phyloP scores from a whole-genome alignment of 2,888 invertebrate genomes.

The Synergus umbraculus region DNA sequence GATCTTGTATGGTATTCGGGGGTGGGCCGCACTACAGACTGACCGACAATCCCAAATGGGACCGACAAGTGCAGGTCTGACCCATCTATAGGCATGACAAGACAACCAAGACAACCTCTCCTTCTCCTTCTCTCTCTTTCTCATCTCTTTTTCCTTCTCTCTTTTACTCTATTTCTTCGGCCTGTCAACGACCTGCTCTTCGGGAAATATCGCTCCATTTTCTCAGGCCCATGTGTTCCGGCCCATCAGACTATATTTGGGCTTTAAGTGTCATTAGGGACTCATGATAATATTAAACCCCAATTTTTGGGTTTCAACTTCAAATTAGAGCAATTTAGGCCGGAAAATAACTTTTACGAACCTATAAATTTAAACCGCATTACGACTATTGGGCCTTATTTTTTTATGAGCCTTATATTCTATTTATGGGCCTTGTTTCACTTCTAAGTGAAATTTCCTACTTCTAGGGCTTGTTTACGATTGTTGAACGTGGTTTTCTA shows the following conservation, averaged over 20 bases:
- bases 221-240: not conserved
- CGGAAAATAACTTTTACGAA: too few relatives aligned
- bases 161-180: conserved; percentile 27
- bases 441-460: too few relatives aligned
- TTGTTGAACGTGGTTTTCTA: not conserved
- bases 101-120: conserved; percentile 43
- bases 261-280: not conserved
- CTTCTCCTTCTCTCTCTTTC: conserved; percentile 42
- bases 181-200: conserved; percentile 36
- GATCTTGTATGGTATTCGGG: conserved; percentile 60
- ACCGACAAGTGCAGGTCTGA: conserved; percentile 54
- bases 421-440: too few relatives aligned
- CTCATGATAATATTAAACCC: not conserved
- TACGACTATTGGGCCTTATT: too few relatives aligned
- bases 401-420: too few relatives aligned
- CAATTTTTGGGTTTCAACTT: not conserved
- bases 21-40: conserved; percentile 54
- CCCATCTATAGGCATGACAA: conserved; percentile 51
- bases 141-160: conserved; percentile 16
- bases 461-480: too few relatives aligned
- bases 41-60: conserved; percentile 49
- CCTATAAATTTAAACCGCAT: too few relatives aligned
- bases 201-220: not conserved
- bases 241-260: not conserved
- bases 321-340: not conserved